Conservation (phyloP, 1,140 invertebrate species). For the Drosophila seguyi region DNA sequence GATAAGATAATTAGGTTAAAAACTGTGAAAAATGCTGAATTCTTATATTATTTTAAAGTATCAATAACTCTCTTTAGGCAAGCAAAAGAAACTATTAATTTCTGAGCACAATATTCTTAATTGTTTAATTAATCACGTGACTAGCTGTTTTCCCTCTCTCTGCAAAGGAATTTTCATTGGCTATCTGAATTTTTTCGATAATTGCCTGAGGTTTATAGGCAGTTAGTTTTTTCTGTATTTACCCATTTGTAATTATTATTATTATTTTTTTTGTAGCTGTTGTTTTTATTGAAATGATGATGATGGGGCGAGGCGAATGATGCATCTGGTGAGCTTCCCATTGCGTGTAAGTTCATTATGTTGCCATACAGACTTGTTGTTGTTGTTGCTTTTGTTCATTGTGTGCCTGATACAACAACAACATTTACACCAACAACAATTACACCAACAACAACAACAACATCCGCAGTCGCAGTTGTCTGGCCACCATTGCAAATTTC, state of each 20-base stretch:
- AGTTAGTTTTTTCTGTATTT: slow-evolving; percentile 9
- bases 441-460: slow-evolving; percentile 32
- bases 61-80: too few species aligned
- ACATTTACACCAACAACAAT: slow-evolving; percentile 24
- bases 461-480: slow-evolving; percentile 63
- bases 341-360: slow-evolving; percentile 83
- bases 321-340: slow-evolving; percentile 80
- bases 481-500: slow-evolving; percentile 81
- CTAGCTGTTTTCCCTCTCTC: slow-evolving; percentile 30
- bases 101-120: slow-evolving; percentile 9
- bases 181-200: slow-evolving; percentile 24
- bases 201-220: slow-evolving; percentile 26
- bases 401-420: slow-evolving; percentile 60
- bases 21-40: too few species aligned
- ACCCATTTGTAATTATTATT: slow-evolving; percentile 16
- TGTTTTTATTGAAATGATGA: slow-evolving; percentile 39
- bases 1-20: too few species aligned
- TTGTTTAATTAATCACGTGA: slow-evolving; percentile 2
- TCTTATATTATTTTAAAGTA: too few species aligned
- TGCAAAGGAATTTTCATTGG: slow-evolving; percentile 28
- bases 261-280: slow-evolving; percentile 15
- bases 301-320: slow-evolving; percentile 43
- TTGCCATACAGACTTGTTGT: slow-evolving; percentile 42
- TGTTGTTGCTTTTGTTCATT: slow-evolving; percentile 61
- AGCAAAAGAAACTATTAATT: too few species aligned